Base-by-base conservation (phyloP, 2,797 vertebrate species). In the Ambastaia sidthimunki region DNA sequence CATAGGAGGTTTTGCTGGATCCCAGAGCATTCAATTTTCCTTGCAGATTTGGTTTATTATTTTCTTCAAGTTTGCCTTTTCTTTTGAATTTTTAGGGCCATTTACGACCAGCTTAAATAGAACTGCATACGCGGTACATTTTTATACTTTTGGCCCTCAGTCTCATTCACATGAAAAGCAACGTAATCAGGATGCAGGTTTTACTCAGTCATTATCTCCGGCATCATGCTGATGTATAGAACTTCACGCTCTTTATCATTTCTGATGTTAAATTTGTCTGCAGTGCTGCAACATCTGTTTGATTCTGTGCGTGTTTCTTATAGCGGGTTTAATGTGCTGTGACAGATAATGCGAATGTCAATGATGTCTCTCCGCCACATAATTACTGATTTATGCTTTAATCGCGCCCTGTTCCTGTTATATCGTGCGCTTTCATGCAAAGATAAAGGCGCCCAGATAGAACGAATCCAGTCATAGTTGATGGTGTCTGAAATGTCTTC, bases 311-410 rank as follows among this genome's bases (percentile, higher is more conserved):
- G 0, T 34, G 31, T 48, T 69, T 70, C 76, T 50, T 78, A 70
- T 78, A 41, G 60, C 25, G 9, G 47, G 54, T 70, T 47, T 78
- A 78, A 78, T 70, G 76, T 23, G 66, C 76, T 78, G 76, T 62
- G 76, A 50, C 66, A 69, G 54, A 78, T 78, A 78, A 78, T 70
- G 76, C 76, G 50, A 70, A 78, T 78, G 76, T 70, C 76, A 78
- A 70, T 50, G 76, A 70, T 70, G 76, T 50, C 75, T 78, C 66
- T 50, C 55, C n/a, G n/a, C n/a, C 13, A 5, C 54, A 23, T 70
- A 78, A 78, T 78, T 78, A 69, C 76, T 50, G 66, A 78, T 78
- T 70, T 78, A 78, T 62, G 41, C 76, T 78, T 70, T 70, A 78
- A 78, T 78, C 76, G 13, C 66, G 34, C 65, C 37, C 54, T 62